Conservation (phyloP, 2,113 vertebrate species). For the rat (Rattus norvegicus) region DNA sequence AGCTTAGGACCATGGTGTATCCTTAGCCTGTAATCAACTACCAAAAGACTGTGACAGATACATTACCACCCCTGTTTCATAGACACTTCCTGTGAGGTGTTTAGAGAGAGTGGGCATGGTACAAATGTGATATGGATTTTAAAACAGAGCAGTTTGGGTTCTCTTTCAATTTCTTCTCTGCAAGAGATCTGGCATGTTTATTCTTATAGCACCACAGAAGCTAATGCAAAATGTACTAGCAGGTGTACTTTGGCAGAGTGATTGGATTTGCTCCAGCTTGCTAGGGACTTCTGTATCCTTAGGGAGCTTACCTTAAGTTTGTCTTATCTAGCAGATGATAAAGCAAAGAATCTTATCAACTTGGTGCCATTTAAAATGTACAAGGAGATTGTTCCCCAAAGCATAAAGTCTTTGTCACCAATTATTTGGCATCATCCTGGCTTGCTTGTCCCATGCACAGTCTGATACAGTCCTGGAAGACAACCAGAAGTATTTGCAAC, state of each 20-base stretch:
- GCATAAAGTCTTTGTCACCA: no score
- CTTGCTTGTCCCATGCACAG: neutral
- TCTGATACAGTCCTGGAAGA: neutral
- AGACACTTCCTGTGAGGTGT: rapidly evolving
- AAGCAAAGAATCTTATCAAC: neutral
- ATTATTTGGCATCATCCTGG: neutral
- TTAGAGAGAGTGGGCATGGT: neutral
- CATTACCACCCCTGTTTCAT: no score
- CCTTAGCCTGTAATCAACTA: neutral
- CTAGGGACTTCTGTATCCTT: neutral
- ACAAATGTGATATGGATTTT: neutral
- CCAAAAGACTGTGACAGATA: rapidly evolving
- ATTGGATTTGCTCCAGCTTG: neutral
- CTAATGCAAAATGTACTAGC: neutral
- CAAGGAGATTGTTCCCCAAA: neutral
- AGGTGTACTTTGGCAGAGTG: no score
- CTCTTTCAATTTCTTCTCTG: neutral
- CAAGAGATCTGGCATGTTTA: neutral
- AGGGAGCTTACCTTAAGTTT: neutral
- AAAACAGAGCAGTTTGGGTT: neutral
- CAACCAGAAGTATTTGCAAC: neutral
- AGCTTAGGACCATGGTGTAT: neutral
- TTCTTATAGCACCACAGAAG: neutral
- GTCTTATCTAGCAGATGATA: neutral
- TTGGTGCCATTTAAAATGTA: neutral